These are phyloP conservation scores for Leptarthrus brevirostris DNA, from an alignment of 2,888 invertebrate genomes.

Conservation along the genomic window DNA sequence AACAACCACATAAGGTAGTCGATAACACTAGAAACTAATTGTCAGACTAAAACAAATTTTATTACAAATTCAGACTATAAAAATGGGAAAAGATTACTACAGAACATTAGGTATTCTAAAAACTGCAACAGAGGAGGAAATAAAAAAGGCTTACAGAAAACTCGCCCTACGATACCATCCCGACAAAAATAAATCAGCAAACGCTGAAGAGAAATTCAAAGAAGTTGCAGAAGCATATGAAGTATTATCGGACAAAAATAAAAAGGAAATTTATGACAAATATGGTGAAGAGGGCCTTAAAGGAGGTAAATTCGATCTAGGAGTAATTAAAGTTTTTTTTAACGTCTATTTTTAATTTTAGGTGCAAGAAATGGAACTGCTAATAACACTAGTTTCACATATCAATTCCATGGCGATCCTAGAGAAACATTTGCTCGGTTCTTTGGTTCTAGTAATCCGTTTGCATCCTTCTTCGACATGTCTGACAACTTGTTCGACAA, in stretches of 20 bases:
- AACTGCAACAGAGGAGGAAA: constrained; percentile 93
- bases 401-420: constrained; percentile 96
- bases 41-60: no score
- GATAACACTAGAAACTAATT: no score
- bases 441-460: constrained; percentile 96
- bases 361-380: constrained; percentile 73
- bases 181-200: constrained; percentile 95
- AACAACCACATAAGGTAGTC: no score
- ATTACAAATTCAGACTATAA: no score
- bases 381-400: constrained; percentile 77
- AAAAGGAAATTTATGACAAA: constrained; percentile 93
- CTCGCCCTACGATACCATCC: constrained; percentile 98
- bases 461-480: constrained; percentile 88
- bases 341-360: constrained; percentile 56
- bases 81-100: constrained; percentile 98
- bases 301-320: constrained; percentile 75
- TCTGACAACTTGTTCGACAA: constrained; percentile 73
- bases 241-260: constrained; percentile 94
- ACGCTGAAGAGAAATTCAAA: constrained; percentile 96
- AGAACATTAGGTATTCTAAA: constrained; percentile 88
- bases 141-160: constrained; percentile 96
- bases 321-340: neutral
- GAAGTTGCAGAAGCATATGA: constrained; percentile 99
- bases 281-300: constrained; percentile 95
- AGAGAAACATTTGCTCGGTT: constrained; percentile 97